Conservation (phyloP, 2,797 vertebrate genomes). For the Chloroceryle inda region DNA sequence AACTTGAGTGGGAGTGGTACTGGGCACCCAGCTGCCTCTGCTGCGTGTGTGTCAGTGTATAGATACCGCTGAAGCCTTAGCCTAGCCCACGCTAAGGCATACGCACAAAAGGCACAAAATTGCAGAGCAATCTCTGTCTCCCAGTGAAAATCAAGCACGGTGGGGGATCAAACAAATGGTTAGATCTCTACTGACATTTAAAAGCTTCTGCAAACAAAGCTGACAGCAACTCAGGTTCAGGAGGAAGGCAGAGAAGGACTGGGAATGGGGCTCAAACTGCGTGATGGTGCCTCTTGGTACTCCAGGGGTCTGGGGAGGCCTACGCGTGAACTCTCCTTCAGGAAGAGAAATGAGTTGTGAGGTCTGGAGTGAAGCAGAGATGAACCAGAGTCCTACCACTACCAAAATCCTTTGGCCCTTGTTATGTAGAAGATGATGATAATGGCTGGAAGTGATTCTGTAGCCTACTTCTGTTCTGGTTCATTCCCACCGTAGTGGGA, state of each 20-base stretch:
- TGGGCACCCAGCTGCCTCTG: conserved; percentile 54
- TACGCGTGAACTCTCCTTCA: fast-evolving
- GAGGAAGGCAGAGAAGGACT: not conserved
- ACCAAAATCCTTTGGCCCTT: not conserved
- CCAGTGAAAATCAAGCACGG: not conserved
- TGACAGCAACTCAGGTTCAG: not conserved
- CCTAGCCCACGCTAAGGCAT: conserved; percentile 6
- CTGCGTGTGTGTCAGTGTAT: not conserved
- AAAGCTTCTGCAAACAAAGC: not conserved
- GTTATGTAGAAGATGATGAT: not conserved
- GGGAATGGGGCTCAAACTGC: not conserved
- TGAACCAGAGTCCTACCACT: not conserved
- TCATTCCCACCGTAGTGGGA: not conserved
- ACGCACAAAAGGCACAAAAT: not conserved
- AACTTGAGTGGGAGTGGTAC: conserved; percentile 49
- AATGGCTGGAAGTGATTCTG: not conserved
- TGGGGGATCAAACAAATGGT: not conserved
- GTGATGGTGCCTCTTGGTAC: not conserved
- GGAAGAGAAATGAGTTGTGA: not conserved
- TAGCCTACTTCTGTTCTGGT: not conserved
- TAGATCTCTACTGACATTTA: not conserved
- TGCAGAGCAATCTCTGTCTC: not conserved
- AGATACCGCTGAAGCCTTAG: not conserved
- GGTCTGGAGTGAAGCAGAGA: not conserved
- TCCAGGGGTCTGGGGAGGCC: fast-evolving